These are phyloP conservation scores for Calephelis virginiensis DNA, from an alignment of 1,140 invertebrate species.

Conservation along the genomic window DNA sequence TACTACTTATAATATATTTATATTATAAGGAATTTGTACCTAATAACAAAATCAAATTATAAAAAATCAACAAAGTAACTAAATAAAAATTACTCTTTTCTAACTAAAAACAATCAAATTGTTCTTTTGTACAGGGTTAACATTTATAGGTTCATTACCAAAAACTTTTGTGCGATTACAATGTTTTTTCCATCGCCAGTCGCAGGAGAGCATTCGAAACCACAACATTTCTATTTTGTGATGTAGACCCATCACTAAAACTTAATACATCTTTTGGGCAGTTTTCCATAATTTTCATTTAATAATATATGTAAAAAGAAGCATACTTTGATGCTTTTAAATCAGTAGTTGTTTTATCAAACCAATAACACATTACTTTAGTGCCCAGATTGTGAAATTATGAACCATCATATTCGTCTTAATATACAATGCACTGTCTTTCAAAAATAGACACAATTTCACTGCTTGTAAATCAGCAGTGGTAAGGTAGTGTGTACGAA, in stretches of 20 bases:
- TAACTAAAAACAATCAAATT: no score
- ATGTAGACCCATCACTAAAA: slow-evolving; percentile 33
- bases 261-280: slow-evolving; percentile 32
- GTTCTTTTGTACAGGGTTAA: no score
- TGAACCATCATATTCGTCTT: slow-evolving; percentile 64
- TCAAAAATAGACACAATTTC: slow-evolving; percentile 50
- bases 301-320: slow-evolving; percentile 48
- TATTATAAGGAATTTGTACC: no score
- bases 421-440: slow-evolving; percentile 65
- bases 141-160: slow-evolving; percentile 30
- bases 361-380: slow-evolving; percentile 58
- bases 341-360: slow-evolving; percentile 60
- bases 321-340: slow-evolving; percentile 60
- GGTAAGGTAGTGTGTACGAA: slow-evolving; percentile 29
- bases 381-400: slow-evolving; percentile 65
- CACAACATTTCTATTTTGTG: slow-evolving; percentile 50
- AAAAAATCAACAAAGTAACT: no score
- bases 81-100: no score
- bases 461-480: slow-evolving; percentile 61
- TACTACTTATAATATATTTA: no score
- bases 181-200: slow-evolving; percentile 40
- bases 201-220: slow-evolving; percentile 47
- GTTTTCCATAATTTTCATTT: slow-evolving; percentile 34
- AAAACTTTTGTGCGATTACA: slow-evolving; percentile 51
- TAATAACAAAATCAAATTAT: no score